Base-by-base conservation (phyloP, 1,140 invertebrate species). In the Drosophila virilis region DNA sequence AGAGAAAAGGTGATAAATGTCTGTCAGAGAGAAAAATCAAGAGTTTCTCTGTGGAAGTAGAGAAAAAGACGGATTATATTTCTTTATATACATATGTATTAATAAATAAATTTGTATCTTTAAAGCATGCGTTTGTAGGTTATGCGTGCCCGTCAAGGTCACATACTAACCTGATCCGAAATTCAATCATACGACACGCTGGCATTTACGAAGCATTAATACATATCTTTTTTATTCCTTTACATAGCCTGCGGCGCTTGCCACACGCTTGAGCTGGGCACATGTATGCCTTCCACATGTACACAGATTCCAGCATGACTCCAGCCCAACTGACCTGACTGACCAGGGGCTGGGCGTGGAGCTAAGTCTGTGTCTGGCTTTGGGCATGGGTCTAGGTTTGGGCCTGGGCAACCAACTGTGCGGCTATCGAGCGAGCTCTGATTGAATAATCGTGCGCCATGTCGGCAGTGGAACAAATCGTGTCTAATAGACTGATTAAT, bases 401-500 rank as follows among this genome's bases (percentile, higher is more conserved):
- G 65, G 42, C 40, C 35, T 65, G 75, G 83, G 77, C 82, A 81
- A 60, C 71, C 76, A 77, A 78, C 83, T 73, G 81, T 57, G 77
- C 57, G 55, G 54, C 50, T 40, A 51, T 32, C 59, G 55, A 33
- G 8, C 33, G 50, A 57, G 60, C 70, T 43, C 79, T 88, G 83
- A 86, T 86, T 86, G 83, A 86, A 86, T 86, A 86, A 88, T 86
- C 83, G 77, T 86, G 60, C 60, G 22, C 59, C 64, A 62, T 51
- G 61, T 60, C 42, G 71, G 69, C 78, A 72, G 69, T 88, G 83
- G 83, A 80, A 89, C 84, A 88, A 89, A 88, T 88, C 77, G 80
- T 73, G 77, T 88, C 83, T 88, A 88, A 89, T 88, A 88, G 83
- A 88, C 83, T 88, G 83, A 89, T 88, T 88, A 89, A 88, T 89